Evolutionary conservation across 2,888 invertebrate genomes (phyloP).

Genomic region (Crossocerus cetratus): DNA sequence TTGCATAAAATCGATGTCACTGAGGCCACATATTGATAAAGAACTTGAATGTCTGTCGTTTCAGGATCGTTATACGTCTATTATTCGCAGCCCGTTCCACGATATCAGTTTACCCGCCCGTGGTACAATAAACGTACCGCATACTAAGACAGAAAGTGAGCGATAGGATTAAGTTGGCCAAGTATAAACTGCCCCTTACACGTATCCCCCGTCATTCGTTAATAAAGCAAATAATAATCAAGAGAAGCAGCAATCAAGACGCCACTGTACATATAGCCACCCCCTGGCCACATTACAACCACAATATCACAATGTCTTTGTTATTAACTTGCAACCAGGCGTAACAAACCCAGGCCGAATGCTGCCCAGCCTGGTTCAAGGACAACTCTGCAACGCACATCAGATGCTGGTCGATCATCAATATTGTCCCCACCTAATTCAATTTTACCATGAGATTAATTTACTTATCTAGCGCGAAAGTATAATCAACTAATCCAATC

Average conservation of each 20-base stretch:
- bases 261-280: conserved; percentile 41
- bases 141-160: conserved; percentile 73
- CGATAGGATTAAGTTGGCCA: conserved; percentile 59
- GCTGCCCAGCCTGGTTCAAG: background rate
- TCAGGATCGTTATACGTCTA: conserved; percentile 75
- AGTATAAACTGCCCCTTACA: conserved; percentile 44
- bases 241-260: conserved; percentile 17
- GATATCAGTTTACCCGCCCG: conserved; percentile 75
- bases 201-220: conserved; percentile 31
- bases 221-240: conserved; percentile 44
- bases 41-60: conserved; percentile 64
- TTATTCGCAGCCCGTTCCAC: conserved; percentile 76
- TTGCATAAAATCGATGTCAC: background rate
- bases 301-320: conserved; percentile 28
- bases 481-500: conserved; percentile 33
- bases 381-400: too few relatives aligned
- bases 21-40: conserved; percentile 29
- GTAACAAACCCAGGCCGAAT: conserved; percentile 38
- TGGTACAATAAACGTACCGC: conserved; percentile 74
- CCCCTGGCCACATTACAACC: conserved; percentile 27
- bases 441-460: conserved; percentile 19
- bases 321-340: conserved; percentile 51
- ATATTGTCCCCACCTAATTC: background rate
- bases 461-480: conserved; percentile 11
- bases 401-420: background rate